These are phyloP conservation scores for Lobophora halterata DNA, from an alignment of 2,888 invertebrate genomes.

Conservation along the genomic window DNA sequence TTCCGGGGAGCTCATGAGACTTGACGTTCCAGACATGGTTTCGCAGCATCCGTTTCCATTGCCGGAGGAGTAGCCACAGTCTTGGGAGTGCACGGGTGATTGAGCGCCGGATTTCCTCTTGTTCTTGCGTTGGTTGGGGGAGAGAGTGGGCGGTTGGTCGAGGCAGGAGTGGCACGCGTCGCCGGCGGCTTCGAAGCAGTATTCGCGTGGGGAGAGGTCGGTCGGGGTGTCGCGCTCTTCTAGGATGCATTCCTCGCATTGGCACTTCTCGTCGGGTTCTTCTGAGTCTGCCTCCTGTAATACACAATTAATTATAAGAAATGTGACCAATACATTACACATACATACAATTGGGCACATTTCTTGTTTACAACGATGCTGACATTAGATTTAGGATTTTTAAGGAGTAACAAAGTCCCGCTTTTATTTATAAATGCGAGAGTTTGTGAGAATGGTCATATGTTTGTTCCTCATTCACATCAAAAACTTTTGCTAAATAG, in stretches of 20 bases:
- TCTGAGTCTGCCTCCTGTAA: slow-evolving; percentile 70
- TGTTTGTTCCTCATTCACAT: no score
- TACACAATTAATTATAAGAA: neutral
- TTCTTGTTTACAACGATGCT: no score
- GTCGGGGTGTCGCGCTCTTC: slow-evolving; percentile 72
- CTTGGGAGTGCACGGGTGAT: slow-evolving; percentile 87
- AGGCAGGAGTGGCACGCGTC: slow-evolving; percentile 71
- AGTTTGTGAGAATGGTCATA: no score
- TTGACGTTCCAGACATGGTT: slow-evolving; percentile 86
- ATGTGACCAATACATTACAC: no score
- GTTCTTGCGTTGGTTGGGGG: slow-evolving; percentile 64
- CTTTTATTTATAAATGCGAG: no score
- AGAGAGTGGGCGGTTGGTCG: slow-evolving; percentile 55
- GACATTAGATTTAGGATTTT: no score
- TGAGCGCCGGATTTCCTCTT: slow-evolving; percentile 78
- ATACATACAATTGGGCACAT: no score
- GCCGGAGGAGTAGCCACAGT: slow-evolving; percentile 94
- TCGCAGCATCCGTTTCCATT: slow-evolving; percentile 87
- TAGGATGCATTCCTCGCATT: slow-evolving; percentile 70
- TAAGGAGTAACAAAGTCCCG: no score
- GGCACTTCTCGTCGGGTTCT: slow-evolving; percentile 74
- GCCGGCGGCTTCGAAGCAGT: slow-evolving; percentile 38
- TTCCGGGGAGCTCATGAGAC: slow-evolving; percentile 91
- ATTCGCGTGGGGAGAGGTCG: slow-evolving; percentile 61
- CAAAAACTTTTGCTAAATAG: no score